Conservation (phyloP, 2,888 invertebrate genomes). For the Gastracanthus pulcherrimus region DNA sequence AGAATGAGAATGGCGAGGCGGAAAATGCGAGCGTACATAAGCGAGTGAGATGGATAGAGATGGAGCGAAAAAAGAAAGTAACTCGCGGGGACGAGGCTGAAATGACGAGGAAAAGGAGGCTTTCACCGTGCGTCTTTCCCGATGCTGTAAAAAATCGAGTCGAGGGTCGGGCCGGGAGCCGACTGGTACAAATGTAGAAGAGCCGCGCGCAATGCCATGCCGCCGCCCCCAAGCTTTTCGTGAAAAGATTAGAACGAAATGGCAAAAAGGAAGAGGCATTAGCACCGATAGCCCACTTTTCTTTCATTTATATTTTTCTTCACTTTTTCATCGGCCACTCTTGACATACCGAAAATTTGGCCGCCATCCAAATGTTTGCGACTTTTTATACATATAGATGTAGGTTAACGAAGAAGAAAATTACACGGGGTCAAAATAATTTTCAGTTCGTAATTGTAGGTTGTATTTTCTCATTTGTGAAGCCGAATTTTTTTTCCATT, state of each 20-base stretch:
- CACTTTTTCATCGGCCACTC: background rate
- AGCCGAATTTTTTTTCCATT: too few species aligned
- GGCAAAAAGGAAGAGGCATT: too few species aligned
- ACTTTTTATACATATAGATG: background rate
- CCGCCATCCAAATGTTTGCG: background rate
- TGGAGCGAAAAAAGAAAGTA: background rate
- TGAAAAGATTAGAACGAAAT: background rate
- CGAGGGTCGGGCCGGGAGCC: background rate
- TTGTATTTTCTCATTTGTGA: too few species aligned
- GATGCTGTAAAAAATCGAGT: background rate
- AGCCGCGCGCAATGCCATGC: too few species aligned
- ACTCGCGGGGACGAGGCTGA: background rate
- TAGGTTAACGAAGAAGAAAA: background rate
- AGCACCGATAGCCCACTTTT: background rate
- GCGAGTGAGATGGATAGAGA: background rate
- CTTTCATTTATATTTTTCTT: background rate
- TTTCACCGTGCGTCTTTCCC: background rate
- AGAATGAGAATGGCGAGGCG: constrained; percentile 17
- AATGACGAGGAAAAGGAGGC: constrained; percentile 23
- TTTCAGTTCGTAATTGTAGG: too few species aligned
- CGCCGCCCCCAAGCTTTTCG: background rate
- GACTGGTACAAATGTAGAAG: background rate
- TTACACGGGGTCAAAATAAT: background rate
- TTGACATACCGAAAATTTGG: constrained; percentile 4
- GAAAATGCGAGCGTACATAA: constrained; percentile 14